phyloP scores from a whole-genome alignment of 2,113 vertebrate species.

The Myiopsitta monachus region DNA sequence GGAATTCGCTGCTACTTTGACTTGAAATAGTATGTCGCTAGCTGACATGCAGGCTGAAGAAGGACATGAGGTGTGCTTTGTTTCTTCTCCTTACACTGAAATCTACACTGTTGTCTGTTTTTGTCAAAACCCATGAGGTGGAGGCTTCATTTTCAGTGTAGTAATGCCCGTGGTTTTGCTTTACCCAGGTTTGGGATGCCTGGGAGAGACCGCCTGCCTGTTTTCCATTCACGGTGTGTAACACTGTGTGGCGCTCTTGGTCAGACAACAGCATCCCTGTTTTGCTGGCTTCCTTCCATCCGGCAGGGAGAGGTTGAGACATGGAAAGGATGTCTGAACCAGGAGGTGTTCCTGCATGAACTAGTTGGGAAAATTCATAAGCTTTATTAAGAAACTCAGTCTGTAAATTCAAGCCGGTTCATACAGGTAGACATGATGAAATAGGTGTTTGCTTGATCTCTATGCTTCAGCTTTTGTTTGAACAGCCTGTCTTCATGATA shows the following conservation, averaged over 20 bases:
- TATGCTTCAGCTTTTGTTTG: background rate
- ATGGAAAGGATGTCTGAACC: background rate
- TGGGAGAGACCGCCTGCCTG: rapidly evolving
- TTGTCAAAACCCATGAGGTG: background rate
- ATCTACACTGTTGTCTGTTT: rapidly evolving
- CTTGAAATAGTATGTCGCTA: background rate
- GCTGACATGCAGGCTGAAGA: background rate
- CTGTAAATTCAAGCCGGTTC: background rate
- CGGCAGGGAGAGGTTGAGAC: background rate
- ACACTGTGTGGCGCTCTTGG: slow-evolving; percentile 20
- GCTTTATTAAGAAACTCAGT: background rate
- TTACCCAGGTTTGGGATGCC: background rate
- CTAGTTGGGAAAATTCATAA: background rate
- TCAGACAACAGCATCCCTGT: background rate
- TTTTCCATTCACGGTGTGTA: background rate
- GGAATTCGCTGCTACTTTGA: background rate
- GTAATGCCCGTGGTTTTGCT: rapidly evolving
- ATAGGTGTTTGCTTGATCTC: background rate
- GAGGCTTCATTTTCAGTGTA: rapidly evolving
- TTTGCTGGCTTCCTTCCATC: background rate
- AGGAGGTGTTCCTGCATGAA: background rate
- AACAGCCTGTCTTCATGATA: background rate
- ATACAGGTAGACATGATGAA: background rate
- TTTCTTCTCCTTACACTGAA: background rate
- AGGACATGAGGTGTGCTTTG: background rate